A percentile compares a stretch with the other conserved stretches of the same genome.
Conservation (phyloP, 2,888 invertebrate genomes). For the Melanostoma mellinum region DNA sequence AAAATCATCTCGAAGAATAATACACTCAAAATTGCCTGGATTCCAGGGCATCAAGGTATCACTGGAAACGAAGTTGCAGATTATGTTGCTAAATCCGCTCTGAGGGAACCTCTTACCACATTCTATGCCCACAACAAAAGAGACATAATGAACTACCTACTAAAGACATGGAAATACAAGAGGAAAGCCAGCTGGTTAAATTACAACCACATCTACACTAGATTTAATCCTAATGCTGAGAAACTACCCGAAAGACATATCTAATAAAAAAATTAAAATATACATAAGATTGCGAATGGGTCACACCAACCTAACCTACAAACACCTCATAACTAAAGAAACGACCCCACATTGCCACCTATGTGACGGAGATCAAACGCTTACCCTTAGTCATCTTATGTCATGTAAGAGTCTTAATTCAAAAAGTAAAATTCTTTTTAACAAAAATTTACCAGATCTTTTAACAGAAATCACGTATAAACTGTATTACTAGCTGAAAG, state of each 20-base stretch:
- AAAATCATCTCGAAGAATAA: conserved; percentile 10
- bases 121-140: conserved; percentile 26
- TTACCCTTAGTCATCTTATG: no score
- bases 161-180: conserved; percentile 24
- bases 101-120: conserved; percentile 21
- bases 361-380: no score
- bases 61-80: conserved; percentile 27
- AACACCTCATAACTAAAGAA: conserved; percentile 25
- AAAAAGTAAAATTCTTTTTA: no score
- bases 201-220: conserved; percentile 16
- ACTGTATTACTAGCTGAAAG: no score
- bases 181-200: conserved; percentile 26
- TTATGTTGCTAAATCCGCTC: conserved; percentile 16
- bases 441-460: no score
- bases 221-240: conserved; percentile 10
- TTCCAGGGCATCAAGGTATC: conserved; percentile 21
- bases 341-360: no score
- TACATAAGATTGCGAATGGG: conserved; percentile 23
- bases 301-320: conserved; percentile 26
- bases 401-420: no score
- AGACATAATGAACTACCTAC: conserved; percentile 18
- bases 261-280: conserved; percentile 28
- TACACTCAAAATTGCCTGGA: conserved; percentile 4
- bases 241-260: background rate
- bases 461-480: no score